These are phyloP conservation scores for Cephus spinipes DNA, from an alignment of 2,888 invertebrate genomes.

Conservation along the genomic window DNA sequence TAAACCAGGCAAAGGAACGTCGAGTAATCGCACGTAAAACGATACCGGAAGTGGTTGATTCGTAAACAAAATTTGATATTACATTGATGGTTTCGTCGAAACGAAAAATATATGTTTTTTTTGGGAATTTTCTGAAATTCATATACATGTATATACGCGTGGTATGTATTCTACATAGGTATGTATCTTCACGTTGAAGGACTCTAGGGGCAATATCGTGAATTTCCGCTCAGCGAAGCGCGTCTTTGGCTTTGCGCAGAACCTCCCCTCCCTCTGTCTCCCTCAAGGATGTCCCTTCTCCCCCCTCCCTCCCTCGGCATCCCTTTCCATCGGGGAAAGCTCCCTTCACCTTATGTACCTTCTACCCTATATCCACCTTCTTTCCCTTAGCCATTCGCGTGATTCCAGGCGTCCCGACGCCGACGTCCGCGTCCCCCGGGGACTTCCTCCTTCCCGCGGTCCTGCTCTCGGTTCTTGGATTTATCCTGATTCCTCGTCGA, in stretches of 20 bases:
- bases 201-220: conserved; percentile 46
- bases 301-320: neutral
- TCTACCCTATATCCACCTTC: neutral
- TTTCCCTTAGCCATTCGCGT: conserved; percentile 5
- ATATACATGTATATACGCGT: neutral
- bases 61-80: too few species aligned
- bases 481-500: conserved; percentile 3
- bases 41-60: neutral
- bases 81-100: neutral
- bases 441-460: neutral
- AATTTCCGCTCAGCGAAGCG: conserved; percentile 47
- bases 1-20: conserved; percentile 28
- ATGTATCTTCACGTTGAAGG: conserved; percentile 10
- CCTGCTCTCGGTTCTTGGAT: neutral
- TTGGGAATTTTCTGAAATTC: neutral
- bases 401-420: conserved; percentile 15
- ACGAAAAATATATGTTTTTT: neutral
- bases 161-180: neutral
- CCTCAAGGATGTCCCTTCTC: conserved; percentile 11
- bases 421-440: conserved; percentile 8
- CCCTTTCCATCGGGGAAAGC: neutral
- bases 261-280: neutral
- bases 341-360: neutral
- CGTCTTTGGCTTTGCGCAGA: conserved; percentile 20
- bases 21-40: conserved; percentile 9